A percentile compares a stretch with the other conserved stretches of the same genome.
phyloP scores from a whole-genome alignment of 2,797 vertebrate genomes.

The Gymnopithys bicolor region DNA sequence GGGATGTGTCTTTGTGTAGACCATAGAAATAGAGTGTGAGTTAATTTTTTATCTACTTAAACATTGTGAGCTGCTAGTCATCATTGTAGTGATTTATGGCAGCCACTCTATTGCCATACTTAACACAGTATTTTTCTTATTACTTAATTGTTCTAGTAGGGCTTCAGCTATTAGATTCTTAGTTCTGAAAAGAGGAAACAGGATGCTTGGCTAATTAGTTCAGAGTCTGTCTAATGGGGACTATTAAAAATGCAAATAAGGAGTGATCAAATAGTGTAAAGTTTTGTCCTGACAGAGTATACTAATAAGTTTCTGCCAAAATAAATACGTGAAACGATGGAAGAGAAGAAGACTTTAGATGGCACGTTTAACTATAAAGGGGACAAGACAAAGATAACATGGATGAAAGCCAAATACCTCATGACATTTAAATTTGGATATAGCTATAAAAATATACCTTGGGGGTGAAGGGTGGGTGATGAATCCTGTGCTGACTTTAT shows the following conservation, averaged over 20 bases:
- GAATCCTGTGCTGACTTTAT: neutral
- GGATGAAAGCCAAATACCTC: neutral
- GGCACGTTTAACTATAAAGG: neutral
- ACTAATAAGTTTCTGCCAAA: slow-evolving; percentile 66
- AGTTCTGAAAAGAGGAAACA: slow-evolving; percentile 80
- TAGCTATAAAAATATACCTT: neutral
- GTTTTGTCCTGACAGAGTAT: slow-evolving; percentile 78
- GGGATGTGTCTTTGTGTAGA: neutral
- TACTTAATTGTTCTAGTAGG: slow-evolving; percentile 79
- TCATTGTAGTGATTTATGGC: slow-evolving; percentile 78
- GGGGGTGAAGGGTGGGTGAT: accelerated
- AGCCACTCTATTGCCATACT: slow-evolving; percentile 71
- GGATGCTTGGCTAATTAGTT: slow-evolving; percentile 81
- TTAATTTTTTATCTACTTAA: slow-evolving; percentile 67
- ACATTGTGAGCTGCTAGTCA: slow-evolving; percentile 68
- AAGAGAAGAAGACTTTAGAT: neutral
- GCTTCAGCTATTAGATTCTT: slow-evolving; percentile 78
- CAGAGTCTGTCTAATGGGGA: slow-evolving; percentile 78
- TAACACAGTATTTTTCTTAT: slow-evolving; percentile 80
- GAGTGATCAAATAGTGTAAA: slow-evolving; percentile 79
- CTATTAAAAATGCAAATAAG: slow-evolving; percentile 84
- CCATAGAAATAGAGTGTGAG: slow-evolving; percentile 25
- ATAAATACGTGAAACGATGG: neutral
- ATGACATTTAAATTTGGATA: neutral
- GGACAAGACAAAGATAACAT: neutral